Conservation (phyloP, 1,140 invertebrate genomes). For the Calephelis virginiensis region DNA sequence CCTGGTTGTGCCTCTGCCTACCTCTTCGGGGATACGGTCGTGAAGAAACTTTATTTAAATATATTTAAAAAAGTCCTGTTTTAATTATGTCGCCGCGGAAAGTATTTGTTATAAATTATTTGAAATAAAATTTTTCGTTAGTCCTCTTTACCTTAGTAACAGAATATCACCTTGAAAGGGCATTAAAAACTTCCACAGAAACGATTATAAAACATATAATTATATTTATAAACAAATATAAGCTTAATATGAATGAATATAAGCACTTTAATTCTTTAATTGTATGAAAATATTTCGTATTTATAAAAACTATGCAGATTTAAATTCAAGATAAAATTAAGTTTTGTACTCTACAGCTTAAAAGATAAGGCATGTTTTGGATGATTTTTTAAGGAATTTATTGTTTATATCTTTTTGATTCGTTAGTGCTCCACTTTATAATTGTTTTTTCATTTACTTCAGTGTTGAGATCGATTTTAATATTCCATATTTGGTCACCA, state of each 20-base stretch:
- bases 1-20: no score
- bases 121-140: conserved; percentile 14
- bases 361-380: background rate
- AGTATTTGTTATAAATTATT: background rate
- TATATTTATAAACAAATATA: conserved; percentile 19
- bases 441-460: background rate
- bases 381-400: background rate
- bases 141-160: conserved; percentile 36
- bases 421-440: conserved; percentile 4
- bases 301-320: conserved; percentile 2
- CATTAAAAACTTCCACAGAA: conserved; percentile 45
- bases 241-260: conserved; percentile 3
- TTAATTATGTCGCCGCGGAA: conserved; percentile 15
- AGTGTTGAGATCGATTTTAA: background rate
- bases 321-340: background rate
- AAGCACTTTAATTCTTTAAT: conserved; percentile 1
- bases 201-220: conserved; percentile 31
- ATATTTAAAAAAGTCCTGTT: conserved; percentile 11
- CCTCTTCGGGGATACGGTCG: no score
- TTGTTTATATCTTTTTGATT: background rate
- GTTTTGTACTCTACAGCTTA: background rate
- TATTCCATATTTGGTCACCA: conserved; percentile 6
- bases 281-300: background rate
- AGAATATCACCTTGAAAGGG: conserved; percentile 45
- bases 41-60: background rate